These are phyloP conservation scores for Leptopilina myrica DNA, from an alignment of 2,888 invertebrate species.

Conservation along the genomic window DNA sequence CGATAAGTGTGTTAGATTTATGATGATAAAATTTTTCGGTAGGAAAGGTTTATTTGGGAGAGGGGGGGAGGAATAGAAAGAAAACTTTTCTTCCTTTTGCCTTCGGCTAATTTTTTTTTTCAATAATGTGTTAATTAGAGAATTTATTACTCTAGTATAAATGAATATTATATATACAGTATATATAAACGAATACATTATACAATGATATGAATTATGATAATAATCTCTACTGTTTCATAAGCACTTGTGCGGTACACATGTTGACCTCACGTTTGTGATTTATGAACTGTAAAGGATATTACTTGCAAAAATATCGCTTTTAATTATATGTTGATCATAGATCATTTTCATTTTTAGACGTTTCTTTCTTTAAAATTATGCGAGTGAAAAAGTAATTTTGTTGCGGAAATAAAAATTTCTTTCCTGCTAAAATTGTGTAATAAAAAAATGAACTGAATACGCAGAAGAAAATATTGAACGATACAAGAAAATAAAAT, in stretches of 20 bases:
- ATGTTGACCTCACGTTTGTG: constrained; percentile 33
- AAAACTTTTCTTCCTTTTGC: too few species aligned
- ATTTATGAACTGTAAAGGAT: constrained; percentile 17
- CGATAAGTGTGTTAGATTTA: too few species aligned
- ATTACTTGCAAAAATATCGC: constrained; percentile 7
- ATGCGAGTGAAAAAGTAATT: too few species aligned
- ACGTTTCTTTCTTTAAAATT: neutral
- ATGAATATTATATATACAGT: neutral
- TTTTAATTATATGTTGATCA: constrained; percentile 22
- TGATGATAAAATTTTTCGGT: too few species aligned
- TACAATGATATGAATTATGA: constrained; percentile 35
- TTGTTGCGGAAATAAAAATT: too few species aligned
- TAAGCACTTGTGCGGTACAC: constrained; percentile 35
- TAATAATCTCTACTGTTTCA: constrained; percentile 41
- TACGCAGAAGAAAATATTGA: too few species aligned
- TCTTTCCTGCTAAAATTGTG: too few species aligned
- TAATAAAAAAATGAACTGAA: too few species aligned
- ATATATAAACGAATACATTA: constrained; percentile 1
- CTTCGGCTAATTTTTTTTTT: too few species aligned
- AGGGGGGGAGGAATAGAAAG: too few species aligned
- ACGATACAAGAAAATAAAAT: too few species aligned
- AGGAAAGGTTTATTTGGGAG: too few species aligned
- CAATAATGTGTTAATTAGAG: neutral
- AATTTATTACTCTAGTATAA: neutral
- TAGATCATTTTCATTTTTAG: constrained; percentile 29